Base-by-base conservation (phyloP, 2,797 vertebrate genomes). In the Gambusia yucatana region DNA sequence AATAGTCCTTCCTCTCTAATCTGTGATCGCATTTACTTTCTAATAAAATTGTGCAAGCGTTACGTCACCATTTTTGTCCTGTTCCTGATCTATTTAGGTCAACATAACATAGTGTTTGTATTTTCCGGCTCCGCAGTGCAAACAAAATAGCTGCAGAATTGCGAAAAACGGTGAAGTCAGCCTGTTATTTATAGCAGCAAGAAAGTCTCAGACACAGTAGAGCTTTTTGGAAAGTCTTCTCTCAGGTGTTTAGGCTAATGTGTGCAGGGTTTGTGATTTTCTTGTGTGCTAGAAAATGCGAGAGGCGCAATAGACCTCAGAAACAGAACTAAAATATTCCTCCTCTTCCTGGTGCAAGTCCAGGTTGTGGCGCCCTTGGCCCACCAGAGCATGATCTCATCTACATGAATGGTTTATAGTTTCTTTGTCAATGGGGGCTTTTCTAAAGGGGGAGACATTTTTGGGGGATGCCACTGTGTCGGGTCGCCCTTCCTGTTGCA, bases 371-470 rank as follows among this genome's bases (percentile, higher is more conserved):
- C 39, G 74, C 69, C 74, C 74, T 76, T 72, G 69, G 69, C 69
- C 69, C 55, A 81, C n/a, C 89, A 87, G 81, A 76, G 81, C 63
- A 91, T 89, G 91, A 91, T 84, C 89, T 93, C 90, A 89, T 92
- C 82, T 73, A 59, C 33, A 84, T 76, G 73, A 88, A 87, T 84
- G 86, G 89, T 91, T 90, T 85, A 89, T 84, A 84, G 87, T 91
- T 93, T 89, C 78, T 90, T 87, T 91, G 91, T 89, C 87, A 89
- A 86, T 75, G 79, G 90, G 84, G 78, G 82, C 87, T 86, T 88
- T 88, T 75, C 84, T 36, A 28, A 86, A 81, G 83, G 82, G 63
- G 84, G 82, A 87, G 76, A 86, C 78, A 76, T 93, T 92, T 71
- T 88, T 84, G 77, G 87, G 85, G 88, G 85, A 91, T 88, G 90